phyloP scores from a whole-genome alignment of 23 tunicate genomes.

The Clavelina lepadiformis region DNA sequence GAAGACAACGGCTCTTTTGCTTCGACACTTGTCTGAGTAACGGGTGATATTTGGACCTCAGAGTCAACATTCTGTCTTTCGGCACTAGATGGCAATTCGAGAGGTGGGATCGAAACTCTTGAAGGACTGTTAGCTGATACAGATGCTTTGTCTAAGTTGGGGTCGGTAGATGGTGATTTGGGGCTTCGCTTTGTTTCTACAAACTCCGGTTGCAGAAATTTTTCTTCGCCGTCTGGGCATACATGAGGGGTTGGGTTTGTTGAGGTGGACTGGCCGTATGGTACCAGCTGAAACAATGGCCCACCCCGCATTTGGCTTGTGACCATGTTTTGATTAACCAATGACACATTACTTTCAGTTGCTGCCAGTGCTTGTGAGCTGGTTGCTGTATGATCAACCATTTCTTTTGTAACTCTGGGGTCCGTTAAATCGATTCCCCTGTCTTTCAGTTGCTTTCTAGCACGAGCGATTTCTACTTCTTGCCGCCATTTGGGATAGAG shows the following conservation, averaged over 20 bases:
- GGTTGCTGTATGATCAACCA: background rate
- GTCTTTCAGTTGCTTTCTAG: slow-evolving; percentile 57
- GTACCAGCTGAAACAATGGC: slow-evolving; percentile 32
- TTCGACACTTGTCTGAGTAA: background rate
- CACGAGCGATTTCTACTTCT: slow-evolving; percentile 49
- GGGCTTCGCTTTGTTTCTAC: too few species aligned
- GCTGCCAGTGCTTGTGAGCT: background rate
- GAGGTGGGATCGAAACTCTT: background rate
- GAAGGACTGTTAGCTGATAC: background rate
- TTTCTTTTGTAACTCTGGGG: background rate
- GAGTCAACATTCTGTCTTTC: background rate
- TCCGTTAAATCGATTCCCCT: slow-evolving; percentile 21
- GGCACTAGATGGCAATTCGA: slow-evolving; percentile 11
- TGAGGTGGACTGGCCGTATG: slow-evolving; percentile 4
- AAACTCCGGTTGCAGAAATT: too few species aligned
- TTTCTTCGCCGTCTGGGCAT: too few species aligned
- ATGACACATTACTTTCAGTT: background rate
- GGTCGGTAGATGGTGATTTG: background rate
- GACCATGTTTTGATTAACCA: background rate
- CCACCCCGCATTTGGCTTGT: background rate
- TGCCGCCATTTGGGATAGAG: slow-evolving; percentile 57
- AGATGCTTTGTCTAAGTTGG: background rate
- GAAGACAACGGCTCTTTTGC: background rate
- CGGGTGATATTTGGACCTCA: too few species aligned
- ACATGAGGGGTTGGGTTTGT: too few species aligned